A percentile compares a stretch with the other conserved stretches of the same genome.
Conservation (phyloP, 2,888 invertebrate genomes). For the Podabrus alpinus region DNA sequence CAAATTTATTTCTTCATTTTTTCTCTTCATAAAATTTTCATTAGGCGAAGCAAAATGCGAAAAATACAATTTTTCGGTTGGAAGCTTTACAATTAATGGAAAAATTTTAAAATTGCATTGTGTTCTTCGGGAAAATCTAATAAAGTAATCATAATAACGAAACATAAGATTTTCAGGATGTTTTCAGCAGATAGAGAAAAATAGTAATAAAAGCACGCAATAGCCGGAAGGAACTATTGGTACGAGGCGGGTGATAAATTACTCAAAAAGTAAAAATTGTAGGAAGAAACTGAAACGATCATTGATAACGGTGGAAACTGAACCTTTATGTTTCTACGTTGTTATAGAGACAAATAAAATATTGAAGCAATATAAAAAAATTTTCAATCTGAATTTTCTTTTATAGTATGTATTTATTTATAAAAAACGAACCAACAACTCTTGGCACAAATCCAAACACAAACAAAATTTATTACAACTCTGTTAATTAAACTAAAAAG, state of each 20-base stretch:
- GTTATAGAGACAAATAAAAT: not conserved
- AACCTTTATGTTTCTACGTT: not conserved
- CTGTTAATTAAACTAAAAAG: no score
- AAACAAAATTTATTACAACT: no score
- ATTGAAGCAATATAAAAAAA: not conserved
- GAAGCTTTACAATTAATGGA: not conserved
- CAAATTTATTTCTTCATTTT: not conserved
- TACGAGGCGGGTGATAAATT: not conserved
- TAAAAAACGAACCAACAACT: not conserved
- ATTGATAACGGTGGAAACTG: not conserved
- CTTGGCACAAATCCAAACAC: no score
- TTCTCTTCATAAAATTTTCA: not conserved
- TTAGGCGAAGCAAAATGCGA: not conserved
- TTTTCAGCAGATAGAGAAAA: not conserved
- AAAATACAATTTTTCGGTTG: not conserved
- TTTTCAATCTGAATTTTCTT: not conserved
- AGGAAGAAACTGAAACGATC: not conserved
- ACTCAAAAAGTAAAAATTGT: not conserved
- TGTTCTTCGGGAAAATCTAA: not conserved
- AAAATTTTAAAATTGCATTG: not conserved
- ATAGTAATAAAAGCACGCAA: not conserved
- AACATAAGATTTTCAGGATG: not conserved
- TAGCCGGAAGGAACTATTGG: not conserved
- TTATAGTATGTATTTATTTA: not conserved
- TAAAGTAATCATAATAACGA: not conserved